These are phyloP conservation scores for Epizoanthus illoricatus DNA, from an alignment of 92 coral and sea anemone genomes.

Conservation along the genomic window DNA sequence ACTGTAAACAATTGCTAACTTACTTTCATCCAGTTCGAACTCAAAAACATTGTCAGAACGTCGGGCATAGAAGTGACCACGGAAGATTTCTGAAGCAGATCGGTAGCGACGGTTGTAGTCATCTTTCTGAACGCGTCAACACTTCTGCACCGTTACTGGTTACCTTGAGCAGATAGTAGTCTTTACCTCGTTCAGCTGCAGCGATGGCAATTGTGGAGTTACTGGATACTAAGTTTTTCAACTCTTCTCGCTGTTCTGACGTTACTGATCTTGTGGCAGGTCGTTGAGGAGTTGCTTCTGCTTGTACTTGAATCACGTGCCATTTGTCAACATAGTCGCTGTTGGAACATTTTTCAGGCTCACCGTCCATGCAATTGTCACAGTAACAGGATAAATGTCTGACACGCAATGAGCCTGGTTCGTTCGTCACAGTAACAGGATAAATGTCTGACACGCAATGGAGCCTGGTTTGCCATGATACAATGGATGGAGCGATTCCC, in stretches of 20 bases:
- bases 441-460: slow-evolving; percentile 20
- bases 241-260: neutral
- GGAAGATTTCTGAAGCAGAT: neutral
- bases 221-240: neutral
- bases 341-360: slow-evolving; percentile 23
- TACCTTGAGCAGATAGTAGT: neutral
- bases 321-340: slow-evolving; percentile 36
- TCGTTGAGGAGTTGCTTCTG: slow-evolving; percentile 11
- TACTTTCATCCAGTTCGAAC: neutral
- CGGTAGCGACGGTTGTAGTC: neutral
- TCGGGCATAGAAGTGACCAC: neutral
- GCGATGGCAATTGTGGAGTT: slow-evolving; percentile 1
- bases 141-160: neutral
- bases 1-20: neutral
- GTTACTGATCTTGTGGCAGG: neutral
- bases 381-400: slow-evolving; percentile 45
- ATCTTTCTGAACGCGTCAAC: neutral
- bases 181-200: neutral
- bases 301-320: neutral
- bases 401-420: slow-evolving; percentile 12
- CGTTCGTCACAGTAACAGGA: slow-evolving; percentile 42
- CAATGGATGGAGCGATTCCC: slow-evolving; percentile 40
- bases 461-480: slow-evolving; percentile 12
- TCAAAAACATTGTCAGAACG: neutral
- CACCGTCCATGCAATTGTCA: slow-evolving; percentile 26